Evolutionary conservation across 2,797 vertebrate genomes (phyloP).

Genomic region (Mallotus villosus): DNA sequence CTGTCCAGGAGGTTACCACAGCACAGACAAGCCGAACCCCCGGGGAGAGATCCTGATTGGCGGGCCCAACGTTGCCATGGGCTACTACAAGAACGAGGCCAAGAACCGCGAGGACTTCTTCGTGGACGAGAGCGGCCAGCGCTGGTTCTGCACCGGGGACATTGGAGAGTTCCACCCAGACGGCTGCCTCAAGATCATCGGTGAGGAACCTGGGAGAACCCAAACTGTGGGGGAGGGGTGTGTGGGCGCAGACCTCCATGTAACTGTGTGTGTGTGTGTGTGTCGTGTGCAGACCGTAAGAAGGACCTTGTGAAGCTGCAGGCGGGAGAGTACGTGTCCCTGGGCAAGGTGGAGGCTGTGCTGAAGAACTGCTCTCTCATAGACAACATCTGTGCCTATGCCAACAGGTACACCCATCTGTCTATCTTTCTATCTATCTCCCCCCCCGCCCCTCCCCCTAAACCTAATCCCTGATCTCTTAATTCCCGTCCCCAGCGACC

Average conservation of each 20-base stretch:
- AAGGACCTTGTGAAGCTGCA: slow-evolving; percentile 97
- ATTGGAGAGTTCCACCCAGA: slow-evolving; percentile 91
- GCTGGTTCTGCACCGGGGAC: slow-evolving; percentile 96
- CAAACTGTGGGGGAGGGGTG: neutral
- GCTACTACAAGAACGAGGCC: slow-evolving; percentile 90
- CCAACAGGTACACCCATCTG: slow-evolving; percentile 84
- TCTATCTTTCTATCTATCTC: neutral
- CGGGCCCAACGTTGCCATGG: slow-evolving; percentile 91
- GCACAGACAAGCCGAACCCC: slow-evolving; percentile 90
- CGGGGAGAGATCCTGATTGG: slow-evolving; percentile 94
- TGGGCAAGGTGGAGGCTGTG: slow-evolving; percentile 96
- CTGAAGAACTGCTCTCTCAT: slow-evolving; percentile 91
- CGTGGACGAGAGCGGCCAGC: slow-evolving; percentile 85
- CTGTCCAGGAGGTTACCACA: slow-evolving; percentile 86
- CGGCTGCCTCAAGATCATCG: slow-evolving; percentile 96
- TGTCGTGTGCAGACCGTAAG: slow-evolving; percentile 83
- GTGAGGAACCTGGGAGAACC: slow-evolving; percentile 65
- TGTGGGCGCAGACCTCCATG: neutral
- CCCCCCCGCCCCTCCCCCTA: no score
- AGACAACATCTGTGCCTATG: slow-evolving; percentile 97
- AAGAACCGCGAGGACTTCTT: slow-evolving; percentile 87
- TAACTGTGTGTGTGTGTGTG: neutral
- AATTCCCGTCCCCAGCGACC: neutral
- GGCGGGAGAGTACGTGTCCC: slow-evolving; percentile 95
- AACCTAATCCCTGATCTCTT: no score